A percentile compares a stretch with the other conserved stretches of the same genome.
These are phyloP conservation scores for Sylvia borin DNA, from an alignment of 2,797 vertebrate genomes.

Conservation along the genomic window DNA sequence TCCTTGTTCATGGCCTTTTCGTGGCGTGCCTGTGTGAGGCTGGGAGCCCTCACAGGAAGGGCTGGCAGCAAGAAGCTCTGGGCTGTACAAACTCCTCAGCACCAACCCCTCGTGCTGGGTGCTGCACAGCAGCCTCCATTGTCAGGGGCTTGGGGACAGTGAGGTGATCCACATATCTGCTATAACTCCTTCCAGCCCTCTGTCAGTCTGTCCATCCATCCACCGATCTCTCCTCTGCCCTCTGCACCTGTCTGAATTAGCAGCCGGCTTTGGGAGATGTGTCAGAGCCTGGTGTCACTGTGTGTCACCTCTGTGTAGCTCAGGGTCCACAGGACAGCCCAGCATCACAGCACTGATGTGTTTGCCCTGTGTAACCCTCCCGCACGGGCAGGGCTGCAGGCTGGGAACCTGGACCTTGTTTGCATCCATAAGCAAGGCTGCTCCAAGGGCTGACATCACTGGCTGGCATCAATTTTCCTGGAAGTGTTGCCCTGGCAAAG, in stretches of 20 bases:
- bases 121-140: background rate
- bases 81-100: background rate
- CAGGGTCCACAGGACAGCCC: background rate
- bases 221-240: background rate
- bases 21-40: background rate
- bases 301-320: background rate
- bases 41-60: background rate
- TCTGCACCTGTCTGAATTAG: background rate
- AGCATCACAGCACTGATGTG: accelerated
- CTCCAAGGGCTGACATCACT: background rate
- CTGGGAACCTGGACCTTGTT: background rate
- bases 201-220: accelerated
- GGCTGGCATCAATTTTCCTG: background rate
- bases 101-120: background rate
- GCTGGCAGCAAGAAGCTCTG: accelerated
- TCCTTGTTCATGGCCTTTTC: accelerated
- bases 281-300: background rate
- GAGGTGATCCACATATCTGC: background rate
- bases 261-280: background rate
- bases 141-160: background rate
- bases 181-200: background rate
- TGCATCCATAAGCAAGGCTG: background rate
- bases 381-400: accelerated
- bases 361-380: accelerated
- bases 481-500: background rate